Conservation (phyloP, 1,140 invertebrate genomes). For the Brachionus koreanus region DNA sequence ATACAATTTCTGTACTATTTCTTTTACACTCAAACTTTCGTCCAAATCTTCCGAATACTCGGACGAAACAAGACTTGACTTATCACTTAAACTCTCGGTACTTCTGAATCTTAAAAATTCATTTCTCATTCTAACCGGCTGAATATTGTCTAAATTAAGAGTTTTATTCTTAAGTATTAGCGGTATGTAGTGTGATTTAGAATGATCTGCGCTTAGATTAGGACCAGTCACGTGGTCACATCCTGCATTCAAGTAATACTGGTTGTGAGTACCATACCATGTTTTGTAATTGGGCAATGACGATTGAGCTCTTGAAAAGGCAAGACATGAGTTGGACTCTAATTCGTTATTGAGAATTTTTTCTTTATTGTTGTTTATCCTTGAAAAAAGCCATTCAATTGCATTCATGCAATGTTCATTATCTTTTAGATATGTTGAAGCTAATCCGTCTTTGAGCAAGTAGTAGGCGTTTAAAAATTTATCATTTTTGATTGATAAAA, state of each 20-base stretch:
- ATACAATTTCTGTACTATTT: conserved; percentile 11
- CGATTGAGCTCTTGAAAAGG: neutral
- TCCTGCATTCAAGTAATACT: neutral
- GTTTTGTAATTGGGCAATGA: neutral
- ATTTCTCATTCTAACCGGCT: neutral
- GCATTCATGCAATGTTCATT: conserved; percentile 12
- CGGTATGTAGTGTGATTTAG: neutral
- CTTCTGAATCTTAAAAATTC: neutral
- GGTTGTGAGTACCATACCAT: conserved; percentile 13
- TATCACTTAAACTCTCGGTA: neutral
- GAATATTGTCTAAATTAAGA: conserved; percentile 7
- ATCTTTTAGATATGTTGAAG: conserved; percentile 23
- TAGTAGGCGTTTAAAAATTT: neutral
- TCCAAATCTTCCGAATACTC: conserved; percentile 9
- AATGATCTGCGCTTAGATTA: conserved; percentile 9
- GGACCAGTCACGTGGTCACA: conserved; percentile 4
- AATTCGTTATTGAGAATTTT: conserved; percentile 12
- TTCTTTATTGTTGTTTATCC: neutral
- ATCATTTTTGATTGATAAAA: conserved; percentile 8
- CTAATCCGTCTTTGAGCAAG: neutral
- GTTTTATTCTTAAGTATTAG: conserved; percentile 14
- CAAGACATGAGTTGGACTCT: neutral
- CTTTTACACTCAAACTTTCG: neutral
- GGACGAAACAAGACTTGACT: neutral
- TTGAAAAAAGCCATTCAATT: conserved; percentile 20